Evolutionary conservation across 2,113 vertebrate species (phyloP).

Genomic region (Rhinolophus ferrumequinum): DNA sequence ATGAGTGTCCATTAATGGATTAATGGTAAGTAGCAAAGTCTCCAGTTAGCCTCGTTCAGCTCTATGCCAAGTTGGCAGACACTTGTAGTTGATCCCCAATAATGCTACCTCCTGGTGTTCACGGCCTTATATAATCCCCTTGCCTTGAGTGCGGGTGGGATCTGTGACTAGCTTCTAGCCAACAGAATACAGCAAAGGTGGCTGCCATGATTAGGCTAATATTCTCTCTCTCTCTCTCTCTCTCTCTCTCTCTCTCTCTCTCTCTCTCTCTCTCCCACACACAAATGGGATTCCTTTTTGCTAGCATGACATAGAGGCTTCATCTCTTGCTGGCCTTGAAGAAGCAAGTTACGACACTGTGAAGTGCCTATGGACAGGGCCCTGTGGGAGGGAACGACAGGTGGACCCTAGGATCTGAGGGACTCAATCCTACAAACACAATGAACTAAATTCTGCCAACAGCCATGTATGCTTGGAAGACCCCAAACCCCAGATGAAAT

Average conservation of each 20-base stretch:
- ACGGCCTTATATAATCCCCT: background rate
- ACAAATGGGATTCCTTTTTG: background rate
- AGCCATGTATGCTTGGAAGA: background rate
- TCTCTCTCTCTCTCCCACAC: too few relatives aligned
- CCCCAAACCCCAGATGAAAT: background rate
- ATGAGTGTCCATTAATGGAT: background rate
- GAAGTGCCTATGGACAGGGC: background rate
- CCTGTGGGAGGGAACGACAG: background rate
- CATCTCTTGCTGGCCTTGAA: slow-evolving; percentile 9
- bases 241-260: too few relatives aligned
- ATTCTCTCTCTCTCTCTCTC: too few relatives aligned
- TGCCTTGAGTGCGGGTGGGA: background rate
- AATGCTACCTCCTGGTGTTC: background rate
- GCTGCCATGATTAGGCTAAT: background rate
- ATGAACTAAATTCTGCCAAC: slow-evolving; percentile 45
- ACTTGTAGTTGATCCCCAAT: background rate
- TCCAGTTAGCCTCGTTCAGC: slow-evolving; percentile 4
- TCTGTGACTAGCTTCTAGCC: background rate
- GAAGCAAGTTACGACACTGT: background rate
- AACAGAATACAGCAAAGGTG: background rate
- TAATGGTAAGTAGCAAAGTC: background rate
- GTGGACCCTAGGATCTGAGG: background rate
- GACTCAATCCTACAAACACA: background rate
- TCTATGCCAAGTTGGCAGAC: background rate
- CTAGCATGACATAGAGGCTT: background rate